Base-by-base conservation (phyloP, 2,113 vertebrate genomes). In the Callopanchax toddi region DNA sequence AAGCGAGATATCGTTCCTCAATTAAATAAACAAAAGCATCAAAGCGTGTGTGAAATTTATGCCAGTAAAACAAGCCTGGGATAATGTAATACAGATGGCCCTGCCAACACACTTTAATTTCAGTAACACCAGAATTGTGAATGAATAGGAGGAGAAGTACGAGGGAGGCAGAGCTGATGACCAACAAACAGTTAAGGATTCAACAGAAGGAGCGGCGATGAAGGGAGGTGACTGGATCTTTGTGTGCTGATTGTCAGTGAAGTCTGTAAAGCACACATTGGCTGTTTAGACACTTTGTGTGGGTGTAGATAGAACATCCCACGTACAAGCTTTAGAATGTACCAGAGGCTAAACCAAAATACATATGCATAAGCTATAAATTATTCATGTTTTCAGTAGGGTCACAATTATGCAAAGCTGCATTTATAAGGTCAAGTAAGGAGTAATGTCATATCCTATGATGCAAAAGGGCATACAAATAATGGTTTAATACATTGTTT, bases 21-120 rank as follows among this genome's bases (percentile, higher is more conserved):
- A 78, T 72, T 61, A 43, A 74, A 45, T 20, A 74, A 64, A 75
- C 61, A 67, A 75, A 74, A 71, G 54, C 56, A 63, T 70, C 63
- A 71, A 72, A 79, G 52, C 6, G 2, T 48, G 46, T 67, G 37
- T 78, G 49, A 23, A 62, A 70, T 72, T 50, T 68, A 73, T 26
- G 51, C 16, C 37, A 51, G 43, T 44, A 43, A 62, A 78, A 63
- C 36, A 46, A 78, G 39, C 45, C 18, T 18, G 54, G 32, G 67
- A 68, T 40, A 23, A 53, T 50, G 65, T 23, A 65, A 58, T 57
- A 57, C 16, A 50, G 18, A 65, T 53, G 43, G 50, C 52, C 69
- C 51, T 44, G 74, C 60, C 59, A 69, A 58, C 65, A 50, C 46
- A n/a, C 51, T 20, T 17, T 43, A 52, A 55, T 79, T 43, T 67